Conservation (phyloP, 2,797 vertebrate genomes). For the Spinus pinus region DNA sequence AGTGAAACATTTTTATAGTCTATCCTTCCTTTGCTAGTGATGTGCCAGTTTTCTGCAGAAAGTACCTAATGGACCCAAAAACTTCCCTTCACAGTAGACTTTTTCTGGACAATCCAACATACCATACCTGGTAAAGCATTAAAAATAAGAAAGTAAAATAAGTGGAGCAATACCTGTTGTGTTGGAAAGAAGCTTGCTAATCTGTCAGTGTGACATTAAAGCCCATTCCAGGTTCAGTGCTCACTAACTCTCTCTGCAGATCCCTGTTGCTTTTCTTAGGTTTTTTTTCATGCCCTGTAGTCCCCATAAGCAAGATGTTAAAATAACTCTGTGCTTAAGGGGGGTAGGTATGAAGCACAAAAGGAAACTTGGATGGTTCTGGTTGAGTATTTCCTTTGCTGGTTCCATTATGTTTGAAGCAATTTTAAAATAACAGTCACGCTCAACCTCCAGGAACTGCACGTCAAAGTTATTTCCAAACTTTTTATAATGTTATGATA, state of each 20-base stretch:
- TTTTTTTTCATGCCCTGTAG: neutral
- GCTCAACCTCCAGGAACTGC: neutral
- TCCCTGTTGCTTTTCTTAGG: neutral
- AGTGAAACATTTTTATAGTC: neutral
- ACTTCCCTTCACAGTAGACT: neutral
- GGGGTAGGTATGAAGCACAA: neutral
- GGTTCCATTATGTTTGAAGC: neutral
- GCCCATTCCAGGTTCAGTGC: neutral
- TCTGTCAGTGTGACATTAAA: neutral
- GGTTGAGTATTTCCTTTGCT: neutral
- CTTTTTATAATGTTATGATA: neutral
- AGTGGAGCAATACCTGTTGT: neutral
- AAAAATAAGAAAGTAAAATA: neutral
- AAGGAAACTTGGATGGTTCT: neutral
- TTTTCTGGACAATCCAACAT: neutral
- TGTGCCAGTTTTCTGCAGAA: neutral
- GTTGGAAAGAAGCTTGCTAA: neutral
- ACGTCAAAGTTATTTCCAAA: slow-evolving; percentile 12
- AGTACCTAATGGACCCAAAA: rapidly evolving
- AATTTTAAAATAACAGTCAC: neutral
- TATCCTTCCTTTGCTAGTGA: neutral
- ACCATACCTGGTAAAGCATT: neutral
- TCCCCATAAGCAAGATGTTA: neutral
- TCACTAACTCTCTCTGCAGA: neutral
- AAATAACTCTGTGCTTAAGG: neutral